A percentile compares a stretch with the other conserved stretches of the same genome.
Evolutionary conservation across 2,888 invertebrate species (phyloP).

Genomic region (Cactoblastis cactorum): DNA sequence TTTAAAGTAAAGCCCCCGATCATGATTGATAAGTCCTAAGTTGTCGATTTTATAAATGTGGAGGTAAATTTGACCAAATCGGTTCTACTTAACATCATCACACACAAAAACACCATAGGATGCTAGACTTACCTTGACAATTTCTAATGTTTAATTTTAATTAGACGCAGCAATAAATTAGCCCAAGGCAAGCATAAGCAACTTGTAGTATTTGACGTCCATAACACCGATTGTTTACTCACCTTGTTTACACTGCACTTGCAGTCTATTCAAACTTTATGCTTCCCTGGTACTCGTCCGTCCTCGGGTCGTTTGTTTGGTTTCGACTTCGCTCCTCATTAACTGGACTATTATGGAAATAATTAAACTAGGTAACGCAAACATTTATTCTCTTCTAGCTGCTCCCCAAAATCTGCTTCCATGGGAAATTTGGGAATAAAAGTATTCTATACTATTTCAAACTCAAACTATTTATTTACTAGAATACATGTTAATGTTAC

Average conservation of each 20-base stretch:
- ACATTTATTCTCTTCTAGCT: too few species aligned
- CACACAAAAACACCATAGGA: too few species aligned
- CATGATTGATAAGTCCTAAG: too few species aligned
- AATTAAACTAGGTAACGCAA: background rate
- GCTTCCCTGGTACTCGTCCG: slow-evolving; percentile 10
- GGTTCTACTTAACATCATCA: background rate
- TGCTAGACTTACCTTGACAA: too few species aligned
- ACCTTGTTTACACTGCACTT: slow-evolving; percentile 3
- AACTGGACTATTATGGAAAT: background rate
- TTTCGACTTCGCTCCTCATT: background rate
- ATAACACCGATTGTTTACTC: slow-evolving; percentile 4
- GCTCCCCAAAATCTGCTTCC: too few species aligned
- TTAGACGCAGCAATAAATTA: background rate
- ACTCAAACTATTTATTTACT: too few species aligned
- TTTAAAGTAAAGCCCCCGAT: too few species aligned
- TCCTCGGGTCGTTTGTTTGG: slow-evolving; percentile 4
- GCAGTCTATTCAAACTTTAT: slow-evolving; percentile 10
- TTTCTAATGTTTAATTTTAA: background rate
- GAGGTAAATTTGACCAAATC: too few species aligned
- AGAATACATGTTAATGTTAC: too few species aligned
- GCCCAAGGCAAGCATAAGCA: slow-evolving; percentile 1
- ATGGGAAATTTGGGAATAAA: background rate
- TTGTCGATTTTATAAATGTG: too few species aligned
- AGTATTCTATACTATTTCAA: background rate
- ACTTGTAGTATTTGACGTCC: slow-evolving; percentile 5